phyloP scores from a whole-genome alignment of 2,797 vertebrate species.

The Sebastes melanostomus region DNA sequence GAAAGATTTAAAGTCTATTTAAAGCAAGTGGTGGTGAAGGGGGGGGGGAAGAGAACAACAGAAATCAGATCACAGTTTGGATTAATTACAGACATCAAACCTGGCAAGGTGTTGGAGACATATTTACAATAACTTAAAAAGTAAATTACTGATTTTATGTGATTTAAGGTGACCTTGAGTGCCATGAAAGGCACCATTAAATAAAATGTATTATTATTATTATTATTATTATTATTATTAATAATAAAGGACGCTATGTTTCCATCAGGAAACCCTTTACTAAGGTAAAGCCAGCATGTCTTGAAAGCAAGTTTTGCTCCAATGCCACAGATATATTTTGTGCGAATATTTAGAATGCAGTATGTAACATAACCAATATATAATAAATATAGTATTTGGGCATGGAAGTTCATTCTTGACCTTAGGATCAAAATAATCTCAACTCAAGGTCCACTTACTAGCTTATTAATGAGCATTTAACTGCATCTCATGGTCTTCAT shows the following conservation, averaged over 20 bases:
- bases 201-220: no score
- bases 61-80: conserved; percentile 37
- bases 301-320: not conserved
- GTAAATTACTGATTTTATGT: not conserved
- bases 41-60: not conserved
- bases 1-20: conserved; percentile 62
- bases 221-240: no score
- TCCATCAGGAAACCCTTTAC: not conserved
- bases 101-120: conserved; percentile 14
- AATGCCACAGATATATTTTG: not conserved
- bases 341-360: not conserved
- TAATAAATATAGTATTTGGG: not conserved
- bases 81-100: conserved; percentile 51
- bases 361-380: not conserved
- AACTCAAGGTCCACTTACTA: not conserved
- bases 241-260: not conserved
- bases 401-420: not conserved
- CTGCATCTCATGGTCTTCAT: not conserved
- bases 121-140: not conserved
- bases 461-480: not conserved
- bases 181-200: no score
- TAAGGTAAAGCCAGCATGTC: not conserved
- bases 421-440: not conserved
- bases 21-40: conserved; percentile 6
- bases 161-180: no score